Base-by-base conservation (phyloP, 2,113 vertebrate genomes). In the Condylura cristata region DNA sequence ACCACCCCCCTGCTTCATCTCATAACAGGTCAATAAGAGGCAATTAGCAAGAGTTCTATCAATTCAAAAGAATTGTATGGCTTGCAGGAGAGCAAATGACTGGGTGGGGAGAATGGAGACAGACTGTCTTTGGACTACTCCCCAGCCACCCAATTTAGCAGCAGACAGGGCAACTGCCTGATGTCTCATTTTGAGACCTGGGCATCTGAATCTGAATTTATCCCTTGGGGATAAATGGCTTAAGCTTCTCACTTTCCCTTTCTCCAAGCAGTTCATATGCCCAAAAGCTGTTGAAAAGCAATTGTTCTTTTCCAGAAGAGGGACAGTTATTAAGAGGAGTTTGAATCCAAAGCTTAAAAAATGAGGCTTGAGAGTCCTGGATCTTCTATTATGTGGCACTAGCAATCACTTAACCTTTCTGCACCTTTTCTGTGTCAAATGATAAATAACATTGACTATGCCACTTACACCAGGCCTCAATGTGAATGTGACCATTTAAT, bases 1-100 rank as follows among this genome's bases (percentile, higher is more conserved):
- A n/a, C n/a, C n/a, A n/a, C 90, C 75, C 79, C 9, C 20, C 26
- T 61, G 72, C 89, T 96, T 89, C 93, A 44, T 90, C 92, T 91
- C 93, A 81, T 75, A 96, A 75, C 91, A 95, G 48, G 65, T 85
- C 93, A 96, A 26, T 92, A 95, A 96, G 90, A 94, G 89, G 89
- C 96, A 96, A 95, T 93, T 95, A 93, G 87, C 86, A 94, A 91
- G 95, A 79, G 56, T 91, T 85, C 81, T 39, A 4, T 85, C 71
- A 44, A 39, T 82, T 92, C 83, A 82, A 88, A 80, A 79, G 87
- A 95, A 89, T 9, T 76, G 66, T 68, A 68, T 34, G 41, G 65
- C 76, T 70, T 84, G 46, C 74, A 51, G 89, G 66, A 83, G 70
- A 26, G 75, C 88, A 84, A 76, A 39, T 74, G 66, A 48, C 53